Evolutionary conservation across 2,113 vertebrate species (phyloP), one percentile per base, ranked within the genome.

Genomic region (Heptranchias perlo): DNA sequence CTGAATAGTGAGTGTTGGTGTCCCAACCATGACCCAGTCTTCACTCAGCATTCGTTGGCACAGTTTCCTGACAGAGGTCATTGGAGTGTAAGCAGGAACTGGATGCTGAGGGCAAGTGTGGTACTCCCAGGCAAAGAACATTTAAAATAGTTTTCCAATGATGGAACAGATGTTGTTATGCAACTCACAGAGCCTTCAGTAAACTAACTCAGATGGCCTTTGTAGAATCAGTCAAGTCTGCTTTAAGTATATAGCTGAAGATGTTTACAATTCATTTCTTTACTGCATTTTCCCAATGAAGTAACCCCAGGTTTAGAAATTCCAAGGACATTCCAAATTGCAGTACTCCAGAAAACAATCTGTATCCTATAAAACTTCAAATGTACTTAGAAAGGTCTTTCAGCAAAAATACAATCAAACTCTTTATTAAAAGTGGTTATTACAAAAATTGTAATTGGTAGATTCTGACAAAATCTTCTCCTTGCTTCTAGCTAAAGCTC

Each of bases 221-320:
- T 94, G 39, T 47, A 95, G 39, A 31, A 95, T 67, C 25, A 95
- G 39, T 69, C 64, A 95, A 49, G 64, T 69, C 47, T 95, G 94
- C 44, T 93, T 93, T 64, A 93, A 64, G 58, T 39, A 10, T 21
- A 93, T 49, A n/a, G 44, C 21, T 95, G 44, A 95, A 49, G 25
- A 67, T 95, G 64, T 95, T 69, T 95, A 65, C 64, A 95, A 35
- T 73, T 49, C 23, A 95, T 52, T 69, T 95, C 64, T 35, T 95
- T 31, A 52, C 64, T 95, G 39, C 44, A 67, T 95, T 95, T 52
- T 69, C 64, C 73, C 64, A 73, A 35, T 95, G 64, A 95, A 95
- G 44, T 73, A 35, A 25, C 47, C 4, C 13, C 44, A 28, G 25
- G 47, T 69, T 49, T 95, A 4, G 47, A 4, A 95, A 52, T 95